These are phyloP conservation scores for Homarus gammarus DNA, from an alignment of 2,888 invertebrate genomes.

Conservation along the genomic window DNA sequence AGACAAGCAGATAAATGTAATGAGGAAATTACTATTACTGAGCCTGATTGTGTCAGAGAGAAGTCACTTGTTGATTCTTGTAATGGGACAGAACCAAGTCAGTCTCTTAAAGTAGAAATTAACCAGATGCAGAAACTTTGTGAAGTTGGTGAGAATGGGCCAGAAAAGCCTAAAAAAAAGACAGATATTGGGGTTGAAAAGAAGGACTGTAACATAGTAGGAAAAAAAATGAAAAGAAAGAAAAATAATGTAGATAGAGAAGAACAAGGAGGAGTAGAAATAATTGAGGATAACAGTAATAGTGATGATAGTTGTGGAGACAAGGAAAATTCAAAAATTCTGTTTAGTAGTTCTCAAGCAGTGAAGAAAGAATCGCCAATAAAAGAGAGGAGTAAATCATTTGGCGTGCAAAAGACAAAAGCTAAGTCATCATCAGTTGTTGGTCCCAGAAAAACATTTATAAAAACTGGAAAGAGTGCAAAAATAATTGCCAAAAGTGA, in stretches of 20 bases:
- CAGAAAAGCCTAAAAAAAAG: background rate
- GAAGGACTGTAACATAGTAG: background rate
- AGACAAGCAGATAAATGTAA: background rate
- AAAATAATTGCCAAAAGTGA: constrained; percentile 19
- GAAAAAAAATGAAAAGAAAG: background rate
- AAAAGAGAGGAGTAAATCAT: constrained; percentile 14
- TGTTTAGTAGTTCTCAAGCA: background rate
- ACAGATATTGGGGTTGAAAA: background rate
- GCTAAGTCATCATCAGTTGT: background rate
- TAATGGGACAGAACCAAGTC: background rate
- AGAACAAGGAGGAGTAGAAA: background rate
- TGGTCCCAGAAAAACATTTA: background rate
- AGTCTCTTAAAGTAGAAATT: background rate
- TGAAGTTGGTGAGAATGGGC: background rate
- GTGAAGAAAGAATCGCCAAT: constrained; percentile 16
- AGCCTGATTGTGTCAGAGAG: background rate
- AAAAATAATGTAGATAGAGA: background rate
- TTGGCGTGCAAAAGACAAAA: constrained; percentile 4
- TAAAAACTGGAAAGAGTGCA: constrained; percentile 39
- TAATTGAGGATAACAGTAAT: background rate
- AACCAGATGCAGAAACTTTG: background rate
- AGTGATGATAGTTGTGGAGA: constrained; percentile 63
- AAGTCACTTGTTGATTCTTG: background rate
- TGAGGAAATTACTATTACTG: background rate
- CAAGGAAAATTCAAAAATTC: constrained; percentile 45